phyloP scores from a whole-genome alignment of 1,140 invertebrate species.

The Riptortus pedestris region DNA sequence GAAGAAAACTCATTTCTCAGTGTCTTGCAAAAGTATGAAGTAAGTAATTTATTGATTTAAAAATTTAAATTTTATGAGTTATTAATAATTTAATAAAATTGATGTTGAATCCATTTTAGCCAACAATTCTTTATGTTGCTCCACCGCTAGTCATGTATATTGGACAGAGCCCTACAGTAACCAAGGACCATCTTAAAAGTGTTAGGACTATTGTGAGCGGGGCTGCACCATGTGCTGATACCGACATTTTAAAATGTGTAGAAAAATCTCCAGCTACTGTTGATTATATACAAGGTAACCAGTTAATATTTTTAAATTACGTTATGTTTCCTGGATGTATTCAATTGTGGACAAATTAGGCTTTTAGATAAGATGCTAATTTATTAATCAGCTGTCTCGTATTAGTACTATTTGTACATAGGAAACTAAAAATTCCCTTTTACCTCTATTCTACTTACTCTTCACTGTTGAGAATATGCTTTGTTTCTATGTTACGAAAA shows the following conservation, averaged over 20 bases:
- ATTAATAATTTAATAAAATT: not conserved
- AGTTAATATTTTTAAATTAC: not conserved
- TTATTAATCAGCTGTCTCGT: too few species aligned
- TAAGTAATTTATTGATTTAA: slow-evolving; percentile 40
- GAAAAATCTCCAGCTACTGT: slow-evolving; percentile 34
- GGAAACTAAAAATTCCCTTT: too few species aligned
- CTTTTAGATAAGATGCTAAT: too few species aligned
- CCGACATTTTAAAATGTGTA: slow-evolving; percentile 33
- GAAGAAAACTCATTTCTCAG: slow-evolving; percentile 46
- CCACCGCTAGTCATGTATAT: slow-evolving; percentile 56
- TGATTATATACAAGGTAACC: slow-evolving; percentile 31
- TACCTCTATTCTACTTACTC: too few species aligned
- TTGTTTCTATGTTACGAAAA: too few species aligned
- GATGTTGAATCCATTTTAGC: not conserved
- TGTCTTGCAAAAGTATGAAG: slow-evolving; percentile 18
- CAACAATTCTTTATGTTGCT: slow-evolving; percentile 46
- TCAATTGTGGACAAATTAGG: not conserved
- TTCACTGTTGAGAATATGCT: too few species aligned
- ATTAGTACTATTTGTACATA: too few species aligned
- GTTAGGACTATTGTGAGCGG: slow-evolving; percentile 49
- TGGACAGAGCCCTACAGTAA: slow-evolving; percentile 49
- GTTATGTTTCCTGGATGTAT: not conserved
- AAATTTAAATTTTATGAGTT: not conserved
- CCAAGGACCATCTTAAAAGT: slow-evolving; percentile 45
- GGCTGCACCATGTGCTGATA: slow-evolving; percentile 47